A percentile compares a stretch with the other conserved stretches of the same genome.
These are phyloP conservation scores for Silvanus unidentatus DNA, from an alignment of 2,888 invertebrate species.

Conservation along the genomic window DNA sequence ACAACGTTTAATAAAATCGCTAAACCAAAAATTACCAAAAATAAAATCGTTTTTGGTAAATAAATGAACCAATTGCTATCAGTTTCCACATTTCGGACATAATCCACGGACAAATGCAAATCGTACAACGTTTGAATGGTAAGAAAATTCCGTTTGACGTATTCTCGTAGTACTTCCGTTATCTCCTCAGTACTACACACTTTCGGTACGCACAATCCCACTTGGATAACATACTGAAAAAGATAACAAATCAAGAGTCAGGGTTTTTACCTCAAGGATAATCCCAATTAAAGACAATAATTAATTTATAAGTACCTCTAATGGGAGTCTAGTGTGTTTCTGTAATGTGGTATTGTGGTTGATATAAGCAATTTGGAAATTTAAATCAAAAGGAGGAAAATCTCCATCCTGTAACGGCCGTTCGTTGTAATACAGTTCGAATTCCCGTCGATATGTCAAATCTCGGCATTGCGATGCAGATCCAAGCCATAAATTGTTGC, in stretches of 20 bases:
- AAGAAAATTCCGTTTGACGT: constrained; percentile 37
- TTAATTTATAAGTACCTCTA: constrained; percentile 39
- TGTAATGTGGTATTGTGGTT: constrained; percentile 46
- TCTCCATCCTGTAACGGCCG: constrained; percentile 31
- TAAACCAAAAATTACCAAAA: constrained; percentile 27
- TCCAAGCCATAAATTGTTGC: constrained; percentile 58
- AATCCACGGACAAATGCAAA: constrained; percentile 36
- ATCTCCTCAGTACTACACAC: constrained; percentile 41
- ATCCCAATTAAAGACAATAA: too few species aligned
- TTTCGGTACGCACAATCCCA: constrained; percentile 47
- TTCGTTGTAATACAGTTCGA: constrained; percentile 36
- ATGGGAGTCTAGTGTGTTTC: constrained; percentile 39
- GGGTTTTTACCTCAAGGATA: too few species aligned
- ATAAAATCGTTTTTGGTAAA: constrained; percentile 35
- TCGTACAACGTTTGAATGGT: constrained; percentile 39
- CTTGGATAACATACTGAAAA: constrained; percentile 41
- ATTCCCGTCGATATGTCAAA: constrained; percentile 31
- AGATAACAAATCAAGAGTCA: constrained; percentile 7
- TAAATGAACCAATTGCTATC: constrained; percentile 36
- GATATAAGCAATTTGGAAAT: constrained; percentile 42
- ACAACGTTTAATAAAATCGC: constrained; percentile 30
- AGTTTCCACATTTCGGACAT: constrained; percentile 35
- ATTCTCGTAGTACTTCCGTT: constrained; percentile 29
- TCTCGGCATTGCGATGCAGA: constrained; percentile 50
- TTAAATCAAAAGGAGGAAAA: constrained; percentile 42